Conservation (phyloP, 1,140 invertebrate species). For the Coelopa frigida region DNA sequence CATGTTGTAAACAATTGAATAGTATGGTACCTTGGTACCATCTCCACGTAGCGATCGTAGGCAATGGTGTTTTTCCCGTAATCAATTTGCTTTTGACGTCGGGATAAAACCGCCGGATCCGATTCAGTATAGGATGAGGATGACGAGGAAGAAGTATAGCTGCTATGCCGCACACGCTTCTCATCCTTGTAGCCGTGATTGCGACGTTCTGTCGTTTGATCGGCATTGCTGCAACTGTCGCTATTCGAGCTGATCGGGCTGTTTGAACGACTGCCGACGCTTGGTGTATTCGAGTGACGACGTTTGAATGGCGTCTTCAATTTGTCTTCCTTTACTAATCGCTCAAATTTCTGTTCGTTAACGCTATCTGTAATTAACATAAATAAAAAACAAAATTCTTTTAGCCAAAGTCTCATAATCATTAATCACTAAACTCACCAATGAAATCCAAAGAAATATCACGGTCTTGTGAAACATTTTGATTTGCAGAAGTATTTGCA, state of each 20-base stretch:
- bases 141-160: constrained; percentile 31
- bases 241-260: constrained; percentile 28
- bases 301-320: constrained; percentile 43
- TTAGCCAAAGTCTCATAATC: not conserved
- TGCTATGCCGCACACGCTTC: constrained; percentile 32
- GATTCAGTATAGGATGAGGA: constrained; percentile 56
- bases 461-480: constrained; percentile 17
- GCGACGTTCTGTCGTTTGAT: not conserved
- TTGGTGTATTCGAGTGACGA: constrained; percentile 34
- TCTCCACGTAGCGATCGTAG: constrained; percentile 69
- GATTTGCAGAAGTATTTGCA: no score
- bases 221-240: constrained; percentile 9
- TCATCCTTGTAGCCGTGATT: constrained; percentile 25
- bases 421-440: constrained; percentile 19
- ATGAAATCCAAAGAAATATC: constrained; percentile 37
- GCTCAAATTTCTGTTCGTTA: constrained; percentile 42
- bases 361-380: constrained; percentile 5
- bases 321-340: constrained; percentile 40
- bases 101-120: constrained; percentile 61
- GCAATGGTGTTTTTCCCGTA: constrained; percentile 90
- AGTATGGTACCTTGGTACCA: constrained; percentile 63
- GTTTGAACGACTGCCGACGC: constrained; percentile 26
- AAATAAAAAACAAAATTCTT: not conserved
- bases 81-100: constrained; percentile 89
- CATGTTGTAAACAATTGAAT: constrained; percentile 4